Evolutionary conservation across 2,888 invertebrate species (phyloP), one percentile per base, ranked within the genome.

Genomic region (Lepetodrilus schrolli): DNA sequence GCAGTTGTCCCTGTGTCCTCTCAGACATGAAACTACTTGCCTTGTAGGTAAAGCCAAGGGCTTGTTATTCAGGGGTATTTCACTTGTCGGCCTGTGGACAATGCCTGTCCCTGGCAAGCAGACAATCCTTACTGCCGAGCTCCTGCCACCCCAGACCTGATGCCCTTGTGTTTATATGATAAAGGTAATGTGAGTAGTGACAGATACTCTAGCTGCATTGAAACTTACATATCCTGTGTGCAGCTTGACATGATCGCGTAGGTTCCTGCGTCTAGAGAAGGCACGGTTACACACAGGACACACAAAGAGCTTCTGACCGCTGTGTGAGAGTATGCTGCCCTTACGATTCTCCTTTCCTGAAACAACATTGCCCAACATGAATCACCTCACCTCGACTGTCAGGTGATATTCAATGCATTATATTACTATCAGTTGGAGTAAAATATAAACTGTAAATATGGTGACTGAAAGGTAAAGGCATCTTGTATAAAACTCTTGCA

Each of bases 281-380:
- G 77, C 66, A 38, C 72, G 49, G 47, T 51, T 38, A 21, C 77
- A 77, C n/a, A 81, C 74, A 0, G 81, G 76, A 58, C 85, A 85
- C 10, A 75, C 68, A 66, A 78, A 77, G 10, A 81, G 80, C 50
- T 81, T 81, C 8, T 58, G 47, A 13, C 70, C 85, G 73, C 82
- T 80, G 72, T 92, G 92, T 23, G 87, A 87, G 65, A 91, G 89
- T 78, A 91, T 89, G 74, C 92, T 91, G 23, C 89, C 88, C 34
- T 90, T 83, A 7, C 89, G 84, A 43, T 90, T 89, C 71, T 91
- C 91, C 76, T 89, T 90, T 0, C 91, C 89, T 71, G 91, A 82
- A 77, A 91, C 20, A n/a, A n/a, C n/a, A n/a, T n/a, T n/a, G n/a
- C n/a, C 21, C n/a, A 48, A 1, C 21, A 2, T n/a, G 17, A 48